Evolutionary conservation across 2,113 vertebrate genomes (phyloP).

Genomic region (Pseudois nayaur): DNA sequence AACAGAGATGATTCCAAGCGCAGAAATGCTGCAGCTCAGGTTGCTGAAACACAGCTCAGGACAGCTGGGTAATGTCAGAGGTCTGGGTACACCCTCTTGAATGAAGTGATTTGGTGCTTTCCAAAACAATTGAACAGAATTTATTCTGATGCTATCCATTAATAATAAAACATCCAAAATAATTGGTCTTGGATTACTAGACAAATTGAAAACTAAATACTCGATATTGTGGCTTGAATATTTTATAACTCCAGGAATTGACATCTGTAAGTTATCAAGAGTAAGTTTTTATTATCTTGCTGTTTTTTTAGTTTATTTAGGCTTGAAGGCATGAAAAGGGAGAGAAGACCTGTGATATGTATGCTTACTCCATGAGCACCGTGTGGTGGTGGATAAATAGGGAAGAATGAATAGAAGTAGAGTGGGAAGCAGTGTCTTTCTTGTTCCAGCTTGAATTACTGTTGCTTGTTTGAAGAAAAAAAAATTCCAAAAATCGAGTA

Average conservation of each 20-base stretch:
- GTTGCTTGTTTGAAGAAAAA: neutral
- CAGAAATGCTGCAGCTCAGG: neutral
- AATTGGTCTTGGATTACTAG: slow-evolving; percentile 38
- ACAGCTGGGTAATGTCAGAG: neutral
- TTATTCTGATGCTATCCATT: slow-evolving; percentile 20
- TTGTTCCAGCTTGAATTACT: neutral
- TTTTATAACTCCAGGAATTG: slow-evolving; percentile 17
- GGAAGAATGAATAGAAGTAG: neutral
- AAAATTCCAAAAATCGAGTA: neutral
- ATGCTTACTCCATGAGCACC: neutral
- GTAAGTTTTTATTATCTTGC: neutral
- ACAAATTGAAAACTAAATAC: slow-evolving; percentile 12
- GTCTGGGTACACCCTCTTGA: neutral
- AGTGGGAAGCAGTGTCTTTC: neutral
- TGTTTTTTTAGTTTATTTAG: neutral
- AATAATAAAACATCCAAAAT: slow-evolving; percentile 26
- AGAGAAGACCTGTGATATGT: neutral
- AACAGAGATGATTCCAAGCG: neutral
- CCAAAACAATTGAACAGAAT: neutral
- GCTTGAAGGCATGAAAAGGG: neutral
- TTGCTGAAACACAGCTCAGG: neutral
- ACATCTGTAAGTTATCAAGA: neutral
- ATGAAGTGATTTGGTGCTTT: neutral
- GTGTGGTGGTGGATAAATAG: neutral
- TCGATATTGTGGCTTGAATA: neutral